Percentiles rank a stretch among this genome's conserved stretches.
Evolutionary conservation across 2,797 vertebrate genomes (phyloP).

Genomic region (Chaetophractus vellerosus): DNA sequence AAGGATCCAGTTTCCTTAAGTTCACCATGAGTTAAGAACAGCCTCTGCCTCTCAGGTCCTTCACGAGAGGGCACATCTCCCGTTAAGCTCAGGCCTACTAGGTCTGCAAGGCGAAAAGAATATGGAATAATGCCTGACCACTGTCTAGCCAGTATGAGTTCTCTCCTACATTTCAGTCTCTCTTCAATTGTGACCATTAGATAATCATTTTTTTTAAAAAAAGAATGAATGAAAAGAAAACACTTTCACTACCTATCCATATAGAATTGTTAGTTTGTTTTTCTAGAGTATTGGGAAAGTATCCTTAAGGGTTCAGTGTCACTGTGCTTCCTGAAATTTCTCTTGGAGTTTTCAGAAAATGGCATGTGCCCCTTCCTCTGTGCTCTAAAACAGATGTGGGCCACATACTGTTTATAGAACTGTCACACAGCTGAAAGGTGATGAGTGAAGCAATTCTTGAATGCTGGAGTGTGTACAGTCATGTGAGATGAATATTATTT

Average conservation of each 20-base stretch:
- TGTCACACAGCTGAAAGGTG: background rate
- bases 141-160: background rate
- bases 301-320: background rate
- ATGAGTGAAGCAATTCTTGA: conserved; percentile 15
- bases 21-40: background rate
- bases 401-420: background rate
- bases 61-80: background rate
- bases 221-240: background rate
- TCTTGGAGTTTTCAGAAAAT: conserved; percentile 39
- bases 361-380: background rate
- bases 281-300: background rate
- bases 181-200: background rate
- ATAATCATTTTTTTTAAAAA: background rate
- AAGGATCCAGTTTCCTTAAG: background rate
- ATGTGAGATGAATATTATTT: background rate
- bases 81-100: background rate
- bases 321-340: background rate
- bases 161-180: background rate
- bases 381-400: background rate
- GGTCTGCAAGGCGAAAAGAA: background rate
- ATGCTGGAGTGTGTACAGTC: background rate
- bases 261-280: background rate
- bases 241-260: background rate
- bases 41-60: background rate
- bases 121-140: background rate